These are phyloP conservation scores for Apodemia mormo DNA, from an alignment of 2,888 invertebrate species.

Conservation along the genomic window DNA sequence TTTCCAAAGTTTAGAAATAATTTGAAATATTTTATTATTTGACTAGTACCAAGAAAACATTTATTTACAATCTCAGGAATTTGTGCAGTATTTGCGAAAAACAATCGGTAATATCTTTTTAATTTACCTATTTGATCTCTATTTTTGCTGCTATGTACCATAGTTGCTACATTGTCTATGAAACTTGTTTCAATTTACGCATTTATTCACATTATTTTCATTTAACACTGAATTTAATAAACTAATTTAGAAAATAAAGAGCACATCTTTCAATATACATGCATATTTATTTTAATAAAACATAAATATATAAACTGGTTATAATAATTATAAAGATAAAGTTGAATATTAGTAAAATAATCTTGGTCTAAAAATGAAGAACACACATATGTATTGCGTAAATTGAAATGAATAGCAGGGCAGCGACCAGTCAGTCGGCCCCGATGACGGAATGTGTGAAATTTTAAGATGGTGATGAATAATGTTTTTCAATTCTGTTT, in stretches of 20 bases:
- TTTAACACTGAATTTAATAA: background rate
- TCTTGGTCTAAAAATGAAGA: slow-evolving; percentile 2
- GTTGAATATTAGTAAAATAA: background rate
- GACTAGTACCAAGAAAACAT: too few relatives aligned
- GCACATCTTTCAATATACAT: background rate
- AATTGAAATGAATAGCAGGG: slow-evolving; percentile 56
- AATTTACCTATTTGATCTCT: too few relatives aligned
- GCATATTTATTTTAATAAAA: background rate
- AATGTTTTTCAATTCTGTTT: slow-evolving; percentile 61
- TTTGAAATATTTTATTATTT: too few relatives aligned
- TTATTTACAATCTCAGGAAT: too few relatives aligned
- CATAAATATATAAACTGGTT: background rate
- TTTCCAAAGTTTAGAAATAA: too few relatives aligned
- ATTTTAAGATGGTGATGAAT: slow-evolving; percentile 78
- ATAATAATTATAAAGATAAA: background rate
- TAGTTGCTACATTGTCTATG: background rate
- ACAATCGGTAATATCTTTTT: too few relatives aligned
- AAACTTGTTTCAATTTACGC: background rate
- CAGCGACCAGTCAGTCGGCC: slow-evolving; percentile 76
- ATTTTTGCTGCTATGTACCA: too few relatives aligned
- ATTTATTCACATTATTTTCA: background rate
- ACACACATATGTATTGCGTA: slow-evolving; percentile 41
- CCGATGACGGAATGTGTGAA: slow-evolving; percentile 81
- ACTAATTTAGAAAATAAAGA: background rate
- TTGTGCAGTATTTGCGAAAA: too few relatives aligned